Percentiles rank a stretch among this genome's conserved stretches.
Evolutionary conservation across 2,113 vertebrate genomes (phyloP).

Genomic region (Macheiramphus alcinus): DNA sequence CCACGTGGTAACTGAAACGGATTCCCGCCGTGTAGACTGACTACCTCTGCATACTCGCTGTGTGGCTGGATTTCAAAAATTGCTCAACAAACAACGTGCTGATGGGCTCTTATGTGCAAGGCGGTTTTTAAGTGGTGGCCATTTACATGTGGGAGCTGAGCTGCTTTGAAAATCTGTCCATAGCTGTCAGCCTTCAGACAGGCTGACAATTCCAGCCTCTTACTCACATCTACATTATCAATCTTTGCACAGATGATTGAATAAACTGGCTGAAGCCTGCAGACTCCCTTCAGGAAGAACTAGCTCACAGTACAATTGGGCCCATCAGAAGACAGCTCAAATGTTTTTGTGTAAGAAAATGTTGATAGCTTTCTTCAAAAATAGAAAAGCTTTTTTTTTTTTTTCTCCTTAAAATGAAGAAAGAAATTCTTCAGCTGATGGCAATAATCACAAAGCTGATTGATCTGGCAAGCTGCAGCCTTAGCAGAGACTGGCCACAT

Average conservation of each 20-base stretch:
- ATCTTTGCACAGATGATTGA: not conserved
- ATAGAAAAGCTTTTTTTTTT: not conserved
- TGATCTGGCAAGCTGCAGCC: not conserved
- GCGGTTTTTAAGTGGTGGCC: not conserved
- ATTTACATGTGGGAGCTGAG: not conserved
- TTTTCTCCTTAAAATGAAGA: not conserved
- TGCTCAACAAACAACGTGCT: not conserved
- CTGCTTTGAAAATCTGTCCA: not conserved
- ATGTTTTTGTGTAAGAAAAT: not conserved
- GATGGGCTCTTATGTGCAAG: not conserved
- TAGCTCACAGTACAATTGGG: not conserved
- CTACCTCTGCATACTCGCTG: accelerated
- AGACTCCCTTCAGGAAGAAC: not conserved
- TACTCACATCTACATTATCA: not conserved
- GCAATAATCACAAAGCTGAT: not conserved
- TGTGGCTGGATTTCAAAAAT: not conserved
- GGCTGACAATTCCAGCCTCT: not conserved
- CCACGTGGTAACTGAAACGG: accelerated
- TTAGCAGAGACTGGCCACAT: not conserved
- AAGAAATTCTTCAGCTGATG: not conserved
- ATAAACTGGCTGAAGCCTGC: not conserved
- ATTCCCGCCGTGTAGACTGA: not conserved
- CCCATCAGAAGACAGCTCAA: not conserved
- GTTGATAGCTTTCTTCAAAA: not conserved
- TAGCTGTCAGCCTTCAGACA: not conserved